These are phyloP conservation scores for Meteorus colon DNA, from an alignment of 2,888 invertebrate species.

Conservation along the genomic window DNA sequence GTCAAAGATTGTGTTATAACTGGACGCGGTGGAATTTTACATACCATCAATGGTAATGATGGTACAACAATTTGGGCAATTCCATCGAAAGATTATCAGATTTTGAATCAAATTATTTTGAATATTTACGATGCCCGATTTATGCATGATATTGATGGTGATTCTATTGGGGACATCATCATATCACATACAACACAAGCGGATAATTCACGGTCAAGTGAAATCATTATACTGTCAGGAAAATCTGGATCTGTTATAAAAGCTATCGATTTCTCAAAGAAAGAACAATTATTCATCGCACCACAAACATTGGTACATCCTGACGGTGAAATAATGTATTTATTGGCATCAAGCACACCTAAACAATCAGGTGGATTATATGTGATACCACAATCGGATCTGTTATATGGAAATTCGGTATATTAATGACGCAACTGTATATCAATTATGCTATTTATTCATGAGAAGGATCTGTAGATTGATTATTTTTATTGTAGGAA, in stretches of 20 bases:
- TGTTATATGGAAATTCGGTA: conserved; percentile 75
- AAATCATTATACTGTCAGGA: conserved; percentile 82
- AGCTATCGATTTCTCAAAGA: conserved; percentile 78
- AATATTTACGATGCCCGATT: conserved; percentile 83
- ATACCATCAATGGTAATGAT: conserved; percentile 80
- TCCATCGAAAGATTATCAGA: conserved; percentile 65
- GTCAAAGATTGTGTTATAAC: conserved; percentile 83
- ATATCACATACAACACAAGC: conserved; percentile 80
- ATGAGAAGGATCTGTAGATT: not conserved
- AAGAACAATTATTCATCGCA: conserved; percentile 82
- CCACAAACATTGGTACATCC: conserved; percentile 79
- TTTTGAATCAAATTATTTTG: conserved; percentile 61
- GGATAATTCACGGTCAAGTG: conserved; percentile 75
- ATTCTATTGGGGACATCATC: conserved; percentile 81
- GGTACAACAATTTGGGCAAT: conserved; percentile 82
- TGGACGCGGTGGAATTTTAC: conserved; percentile 82
- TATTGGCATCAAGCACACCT: conserved; percentile 85
- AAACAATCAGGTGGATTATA: conserved; percentile 83
- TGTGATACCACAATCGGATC: conserved; percentile 75
- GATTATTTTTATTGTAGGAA: conserved; percentile 67
- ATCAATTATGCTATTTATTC: not conserved
- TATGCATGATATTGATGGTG: conserved; percentile 81
- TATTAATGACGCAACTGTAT: conserved; percentile 44
- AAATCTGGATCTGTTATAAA: conserved; percentile 79
- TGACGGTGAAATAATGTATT: conserved; percentile 78